These are phyloP conservation scores for Molossus alvarezi DNA, from an alignment of 2,797 vertebrate genomes.

Conservation along the genomic window DNA sequence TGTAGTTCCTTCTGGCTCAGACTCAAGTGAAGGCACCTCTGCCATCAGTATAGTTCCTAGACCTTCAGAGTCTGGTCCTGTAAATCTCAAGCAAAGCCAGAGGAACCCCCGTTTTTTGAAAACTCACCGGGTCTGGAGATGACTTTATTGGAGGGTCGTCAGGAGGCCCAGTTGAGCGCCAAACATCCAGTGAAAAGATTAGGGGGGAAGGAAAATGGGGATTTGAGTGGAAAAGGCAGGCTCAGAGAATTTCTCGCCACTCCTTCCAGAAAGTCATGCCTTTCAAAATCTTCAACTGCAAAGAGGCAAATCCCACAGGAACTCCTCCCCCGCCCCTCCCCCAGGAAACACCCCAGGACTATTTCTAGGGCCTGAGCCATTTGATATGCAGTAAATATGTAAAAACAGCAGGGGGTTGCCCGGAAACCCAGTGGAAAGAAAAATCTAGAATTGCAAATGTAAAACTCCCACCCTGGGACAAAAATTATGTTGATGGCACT, in stretches of 20 bases:
- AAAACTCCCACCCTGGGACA: not conserved
- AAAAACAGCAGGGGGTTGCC: not conserved
- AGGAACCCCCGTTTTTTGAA: not conserved
- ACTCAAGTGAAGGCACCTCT: not conserved
- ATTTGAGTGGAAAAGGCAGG: not conserved
- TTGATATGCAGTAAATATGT: slow-evolving; percentile 63
- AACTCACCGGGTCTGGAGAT: not conserved
- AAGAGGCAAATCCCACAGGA: not conserved
- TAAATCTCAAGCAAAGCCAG: not conserved
- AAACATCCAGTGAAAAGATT: not conserved
- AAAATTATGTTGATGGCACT: slow-evolving; percentile 36
- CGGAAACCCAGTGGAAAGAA: slow-evolving; percentile 55
- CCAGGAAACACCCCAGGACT: not conserved
- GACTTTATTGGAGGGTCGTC: not conserved
- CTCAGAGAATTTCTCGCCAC: not conserved
- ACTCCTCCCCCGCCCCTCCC: not conserved
- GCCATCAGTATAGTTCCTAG: not conserved
- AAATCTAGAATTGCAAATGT: slow-evolving; percentile 81
- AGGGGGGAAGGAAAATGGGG: no score
- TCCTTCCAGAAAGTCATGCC: not conserved
- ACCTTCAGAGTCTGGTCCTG: not conserved
- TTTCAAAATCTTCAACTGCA: slow-evolving; percentile 20
- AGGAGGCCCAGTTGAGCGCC: not conserved
- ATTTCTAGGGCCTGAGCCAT: not conserved
- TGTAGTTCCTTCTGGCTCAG: not conserved